Evolutionary conservation across 2,797 vertebrate genomes (phyloP), one percentile per base, ranked within the genome.

Genomic region (Zenarchopterus dispar): DNA sequence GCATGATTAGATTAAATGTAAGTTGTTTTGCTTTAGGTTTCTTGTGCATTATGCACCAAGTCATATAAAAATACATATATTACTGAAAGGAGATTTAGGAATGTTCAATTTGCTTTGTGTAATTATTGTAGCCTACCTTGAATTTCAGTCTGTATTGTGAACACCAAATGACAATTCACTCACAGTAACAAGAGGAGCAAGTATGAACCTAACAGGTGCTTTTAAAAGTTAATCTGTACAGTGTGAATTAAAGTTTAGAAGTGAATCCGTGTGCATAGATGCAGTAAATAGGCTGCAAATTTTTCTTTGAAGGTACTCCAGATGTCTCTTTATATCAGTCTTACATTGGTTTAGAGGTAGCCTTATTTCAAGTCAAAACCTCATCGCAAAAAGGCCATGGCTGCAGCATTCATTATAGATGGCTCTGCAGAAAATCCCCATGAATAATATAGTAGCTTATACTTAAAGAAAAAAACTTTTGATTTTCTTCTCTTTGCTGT

Each of bases 281-380:
- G 82, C 87, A 89, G 88, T 92, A 87, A 91, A 91, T 90, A 92
- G 84, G 86, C 92, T 90, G 84, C 90, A 85, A 73, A 62, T 39
- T 80, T 86, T 88, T 83, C 90, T 93, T 92, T 93, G 89, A 93
- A 91, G 89, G 77, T 75, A 77, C 65, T 85, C 85, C 89, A 91
- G 84, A 89, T 89, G 84, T 89, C 76, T 90, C 91, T 92, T 90
- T 86, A 82, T 86, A 85, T 86, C 81, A 87, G 86, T 85, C 83
- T 85, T 87, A 87, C 84, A 91, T 83, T 85, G 84, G 84, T 88
- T 88, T 83, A 80, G 88, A 91, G 85, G 81, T 88, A 91, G 79
- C 75, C 80, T 84, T 78, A 90, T 92, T 93, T 92, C 88, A 92
- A 91, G 89, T 91, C 77, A 74, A 87, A 91, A 88, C 78, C 89